Percentiles rank a stretch among this genome's conserved stretches.
phyloP scores from a whole-genome alignment of 1,140 invertebrate genomes.

The Cyclargus thomasi region DNA sequence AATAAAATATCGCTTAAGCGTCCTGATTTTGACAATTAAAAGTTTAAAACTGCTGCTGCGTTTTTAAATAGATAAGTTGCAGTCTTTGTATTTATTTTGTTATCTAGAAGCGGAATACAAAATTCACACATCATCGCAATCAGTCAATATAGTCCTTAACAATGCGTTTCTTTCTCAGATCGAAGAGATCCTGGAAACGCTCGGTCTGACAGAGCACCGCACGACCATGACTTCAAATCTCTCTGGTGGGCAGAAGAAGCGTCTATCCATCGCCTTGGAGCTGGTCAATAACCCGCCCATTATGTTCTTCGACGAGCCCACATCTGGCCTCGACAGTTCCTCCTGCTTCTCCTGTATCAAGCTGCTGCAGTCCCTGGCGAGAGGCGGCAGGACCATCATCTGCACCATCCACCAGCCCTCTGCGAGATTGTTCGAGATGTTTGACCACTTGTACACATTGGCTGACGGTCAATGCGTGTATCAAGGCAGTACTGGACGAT shows the following conservation, averaged over 20 bases:
- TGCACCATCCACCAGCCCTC: slow-evolving; percentile 99
- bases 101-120: too few species aligned
- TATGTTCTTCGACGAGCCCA: slow-evolving; percentile 99
- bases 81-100: too few species aligned
- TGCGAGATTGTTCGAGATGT: slow-evolving; percentile 96
- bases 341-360: slow-evolving; percentile 96
- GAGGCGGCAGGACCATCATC: slow-evolving; percentile 94
- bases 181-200: slow-evolving; percentile 91
- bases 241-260: slow-evolving; percentile 96
- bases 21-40: too few species aligned
- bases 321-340: slow-evolving; percentile 95
- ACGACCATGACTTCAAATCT: slow-evolving; percentile 92
- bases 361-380: slow-evolving; percentile 89
- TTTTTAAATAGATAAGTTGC: too few species aligned
- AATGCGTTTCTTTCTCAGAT: slow-evolving; percentile 78
- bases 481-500: slow-evolving; percentile 87
- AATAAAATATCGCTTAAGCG: too few species aligned
- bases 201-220: slow-evolving; percentile 89
- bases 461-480: slow-evolving; percentile 97
- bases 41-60: too few species aligned
- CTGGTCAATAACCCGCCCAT: slow-evolving; percentile 95
- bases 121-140: too few species aligned
- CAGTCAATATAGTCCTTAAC: too few species aligned
- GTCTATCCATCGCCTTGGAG: slow-evolving; percentile 96
- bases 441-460: slow-evolving; percentile 95